Evolutionary conservation across 2,888 invertebrate genomes (phyloP).

Genomic region (Ophioninae sp.): DNA sequence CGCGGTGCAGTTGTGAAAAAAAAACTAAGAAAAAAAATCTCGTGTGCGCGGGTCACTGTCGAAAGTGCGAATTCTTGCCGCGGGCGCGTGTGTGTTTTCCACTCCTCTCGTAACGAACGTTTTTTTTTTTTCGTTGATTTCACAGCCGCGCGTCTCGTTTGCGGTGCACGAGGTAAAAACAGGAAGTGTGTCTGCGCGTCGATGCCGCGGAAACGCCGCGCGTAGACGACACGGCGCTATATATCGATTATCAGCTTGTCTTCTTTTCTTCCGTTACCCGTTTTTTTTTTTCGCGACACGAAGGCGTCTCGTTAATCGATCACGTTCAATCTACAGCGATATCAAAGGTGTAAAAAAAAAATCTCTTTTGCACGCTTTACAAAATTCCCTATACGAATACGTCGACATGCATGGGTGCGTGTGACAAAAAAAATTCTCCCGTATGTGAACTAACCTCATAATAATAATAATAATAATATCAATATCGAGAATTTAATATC

Average conservation of each 20-base stretch:
- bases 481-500: not conserved
- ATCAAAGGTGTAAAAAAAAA: not conserved
- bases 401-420: not conserved
- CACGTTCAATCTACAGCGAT: not conserved
- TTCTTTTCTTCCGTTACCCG: constrained; percentile 44
- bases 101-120: not conserved
- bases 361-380: constrained; percentile 13
- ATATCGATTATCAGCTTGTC: constrained; percentile 52
- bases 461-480: not conserved
- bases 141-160: not conserved
- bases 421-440: not conserved
- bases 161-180: not conserved
- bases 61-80: constrained; percentile 4
- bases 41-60: constrained; percentile 1
- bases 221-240: constrained; percentile 8
- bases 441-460: not conserved
- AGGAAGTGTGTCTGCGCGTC: not conserved
- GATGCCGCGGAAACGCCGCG: constrained; percentile 22
- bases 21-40: not conserved
- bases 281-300: not conserved
- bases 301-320: constrained; percentile 26
- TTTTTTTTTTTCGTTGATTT: not conserved
- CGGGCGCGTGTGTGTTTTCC: not conserved
- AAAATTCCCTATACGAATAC: not conserved
- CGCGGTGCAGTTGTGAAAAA: not conserved